Evolutionary conservation across 1,140 invertebrate genomes (phyloP).

Genomic region (Eulimnadia texana): DNA sequence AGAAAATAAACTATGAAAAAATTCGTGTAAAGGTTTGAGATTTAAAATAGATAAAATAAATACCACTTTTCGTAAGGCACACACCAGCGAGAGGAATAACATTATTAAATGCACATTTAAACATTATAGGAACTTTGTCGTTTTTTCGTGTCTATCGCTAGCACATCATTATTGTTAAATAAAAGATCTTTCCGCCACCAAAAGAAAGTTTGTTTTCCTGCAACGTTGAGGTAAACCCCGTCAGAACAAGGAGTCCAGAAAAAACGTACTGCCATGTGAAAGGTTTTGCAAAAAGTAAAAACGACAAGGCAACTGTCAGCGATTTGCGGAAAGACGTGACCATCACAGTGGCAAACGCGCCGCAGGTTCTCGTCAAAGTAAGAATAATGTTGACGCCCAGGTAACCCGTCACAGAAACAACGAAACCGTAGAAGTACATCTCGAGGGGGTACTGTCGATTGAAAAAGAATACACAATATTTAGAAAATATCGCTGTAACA

Average conservation of each 20-base stretch:
- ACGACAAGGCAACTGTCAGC: slow-evolving; percentile 80
- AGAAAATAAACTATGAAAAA: neutral
- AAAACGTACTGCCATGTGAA: slow-evolving; percentile 76
- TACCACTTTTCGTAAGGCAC: no score
- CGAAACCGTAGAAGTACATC: slow-evolving; percentile 68
- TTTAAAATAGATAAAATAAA: neutral
- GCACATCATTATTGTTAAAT: no score
- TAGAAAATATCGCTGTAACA: neutral
- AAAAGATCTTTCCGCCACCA: no score
- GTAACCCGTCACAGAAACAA: slow-evolving; percentile 81
- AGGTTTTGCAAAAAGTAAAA: slow-evolving; percentile 84
- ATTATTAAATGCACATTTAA: no score
- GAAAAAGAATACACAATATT: neutral
- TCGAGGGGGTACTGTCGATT: slow-evolving; percentile 43
- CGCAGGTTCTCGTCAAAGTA: slow-evolving; percentile 66
- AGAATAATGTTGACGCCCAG: slow-evolving; percentile 83
- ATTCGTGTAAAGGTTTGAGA: neutral
- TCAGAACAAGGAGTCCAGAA: slow-evolving; percentile 16
- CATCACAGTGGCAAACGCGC: slow-evolving; percentile 80
- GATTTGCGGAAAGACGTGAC: slow-evolving; percentile 66
- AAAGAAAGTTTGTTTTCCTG: neutral
- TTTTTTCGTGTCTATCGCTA: no score
- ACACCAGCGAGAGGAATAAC: no score
- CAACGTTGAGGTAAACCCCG: neutral
- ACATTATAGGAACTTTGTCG: no score